Percentiles rank a stretch among this genome's conserved stretches.
These are phyloP conservation scores for Oscheius sp. DNA, from an alignment of 2,888 invertebrate species.

Conservation along the genomic window DNA sequence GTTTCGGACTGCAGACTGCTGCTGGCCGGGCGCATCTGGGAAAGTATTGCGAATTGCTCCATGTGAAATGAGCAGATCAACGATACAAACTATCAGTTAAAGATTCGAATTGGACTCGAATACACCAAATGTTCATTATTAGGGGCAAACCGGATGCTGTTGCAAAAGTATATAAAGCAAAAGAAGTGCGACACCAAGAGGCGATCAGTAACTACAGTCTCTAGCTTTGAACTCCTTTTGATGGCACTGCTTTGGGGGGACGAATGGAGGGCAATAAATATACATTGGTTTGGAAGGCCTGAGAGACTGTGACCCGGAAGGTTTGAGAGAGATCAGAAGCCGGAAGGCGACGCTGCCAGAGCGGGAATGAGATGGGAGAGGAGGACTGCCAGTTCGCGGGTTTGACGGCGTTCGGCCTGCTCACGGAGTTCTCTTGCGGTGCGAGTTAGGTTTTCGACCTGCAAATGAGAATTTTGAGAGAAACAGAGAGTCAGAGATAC, in stretches of 20 bases:
- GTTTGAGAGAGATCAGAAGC: constrained; percentile 7
- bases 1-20: too few relatives aligned
- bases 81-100: too few relatives aligned
- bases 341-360: too few relatives aligned
- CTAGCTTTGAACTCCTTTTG: not conserved
- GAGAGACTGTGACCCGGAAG: constrained; percentile 3
- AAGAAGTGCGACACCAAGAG: not conserved
- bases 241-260: too few relatives aligned
- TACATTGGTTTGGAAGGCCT: not conserved
- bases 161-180: not conserved
- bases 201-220: not conserved
- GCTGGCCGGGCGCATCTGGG: too few relatives aligned
- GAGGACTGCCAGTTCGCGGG: constrained; percentile 4
- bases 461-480: not conserved
- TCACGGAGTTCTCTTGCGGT: constrained; percentile 10
- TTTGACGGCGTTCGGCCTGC: constrained; percentile 17
- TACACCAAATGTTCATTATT: not conserved
- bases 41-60: too few relatives aligned
- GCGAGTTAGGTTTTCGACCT: not conserved
- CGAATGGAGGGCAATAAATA: too few relatives aligned
- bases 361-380: constrained; percentile 23
- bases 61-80: too few relatives aligned
- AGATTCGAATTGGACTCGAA: not conserved
- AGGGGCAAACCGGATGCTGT: too few relatives aligned
- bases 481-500: not conserved